phyloP scores from a whole-genome alignment of 1,140 invertebrate genomes.

The Trypoxylus dichotomus region DNA sequence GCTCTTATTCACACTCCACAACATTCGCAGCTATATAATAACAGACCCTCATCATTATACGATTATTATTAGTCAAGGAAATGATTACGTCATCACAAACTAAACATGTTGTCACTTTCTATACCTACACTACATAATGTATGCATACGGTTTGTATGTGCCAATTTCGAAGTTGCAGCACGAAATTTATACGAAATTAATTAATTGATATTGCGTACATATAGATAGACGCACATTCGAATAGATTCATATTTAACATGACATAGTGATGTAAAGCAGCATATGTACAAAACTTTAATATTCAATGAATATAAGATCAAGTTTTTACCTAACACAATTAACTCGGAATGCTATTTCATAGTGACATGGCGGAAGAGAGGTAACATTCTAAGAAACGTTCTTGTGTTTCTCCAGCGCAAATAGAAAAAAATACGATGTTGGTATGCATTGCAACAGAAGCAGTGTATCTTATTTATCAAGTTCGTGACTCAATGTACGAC shows the following conservation, averaged over 20 bases:
- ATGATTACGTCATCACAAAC: background rate
- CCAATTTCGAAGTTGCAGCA: no score
- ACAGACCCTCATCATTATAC: background rate
- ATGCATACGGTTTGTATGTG: no score
- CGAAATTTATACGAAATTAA: no score
- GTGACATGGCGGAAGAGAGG: background rate
- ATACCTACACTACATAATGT: background rate
- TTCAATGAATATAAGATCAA: no score
- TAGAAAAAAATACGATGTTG: background rate
- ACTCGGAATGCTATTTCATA: no score
- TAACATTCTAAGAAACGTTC: background rate
- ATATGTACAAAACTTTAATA: no score
- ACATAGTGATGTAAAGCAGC: no score
- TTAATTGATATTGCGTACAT: no score
- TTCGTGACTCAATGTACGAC: conserved; percentile 2
- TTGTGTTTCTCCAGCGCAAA: background rate
- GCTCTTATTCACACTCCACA: background rate
- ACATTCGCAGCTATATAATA: background rate
- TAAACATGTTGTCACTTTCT: background rate
- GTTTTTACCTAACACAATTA: no score
- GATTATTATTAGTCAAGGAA: background rate
- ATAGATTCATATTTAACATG: no score
- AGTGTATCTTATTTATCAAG: background rate
- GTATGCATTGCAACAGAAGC: background rate
- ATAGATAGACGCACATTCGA: no score